Evolutionary conservation across 2,113 vertebrate species (phyloP).

Genomic region (Aythya baeri): DNA sequence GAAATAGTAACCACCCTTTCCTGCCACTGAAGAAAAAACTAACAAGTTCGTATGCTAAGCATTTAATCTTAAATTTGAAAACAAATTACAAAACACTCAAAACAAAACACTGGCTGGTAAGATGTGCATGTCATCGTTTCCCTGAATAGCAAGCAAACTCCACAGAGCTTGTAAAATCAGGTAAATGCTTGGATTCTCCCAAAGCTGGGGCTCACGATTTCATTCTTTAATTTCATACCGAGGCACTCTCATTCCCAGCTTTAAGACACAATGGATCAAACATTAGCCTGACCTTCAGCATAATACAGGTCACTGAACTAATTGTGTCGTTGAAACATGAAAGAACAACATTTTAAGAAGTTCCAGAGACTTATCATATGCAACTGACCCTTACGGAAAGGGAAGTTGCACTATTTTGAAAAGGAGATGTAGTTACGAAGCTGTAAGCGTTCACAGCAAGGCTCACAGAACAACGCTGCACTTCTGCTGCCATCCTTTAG

Average conservation of each 20-base stretch:
- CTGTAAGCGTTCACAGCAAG: background rate
- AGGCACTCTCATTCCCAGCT: background rate
- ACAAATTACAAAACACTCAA: background rate
- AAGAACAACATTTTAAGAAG: background rate
- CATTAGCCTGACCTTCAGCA: background rate
- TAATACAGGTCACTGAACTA: background rate
- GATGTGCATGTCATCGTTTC: accelerated
- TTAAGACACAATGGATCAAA: background rate
- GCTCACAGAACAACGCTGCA: background rate
- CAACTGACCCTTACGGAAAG: background rate
- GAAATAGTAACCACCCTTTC: background rate
- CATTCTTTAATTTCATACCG: background rate
- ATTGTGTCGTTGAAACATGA: background rate
- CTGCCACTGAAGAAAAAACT: background rate
- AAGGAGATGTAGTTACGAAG: accelerated
- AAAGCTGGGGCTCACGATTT: background rate
- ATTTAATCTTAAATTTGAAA: background rate
- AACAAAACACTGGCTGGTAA: background rate
- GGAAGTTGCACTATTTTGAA: background rate
- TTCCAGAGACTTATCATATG: background rate
- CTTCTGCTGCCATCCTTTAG: background rate
- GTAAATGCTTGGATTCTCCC: background rate
- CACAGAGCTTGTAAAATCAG: accelerated
- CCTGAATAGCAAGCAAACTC: background rate
- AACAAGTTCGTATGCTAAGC: background rate